Conservation (phyloP, 2,888 invertebrate species). For the Tenthredo notha region DNA sequence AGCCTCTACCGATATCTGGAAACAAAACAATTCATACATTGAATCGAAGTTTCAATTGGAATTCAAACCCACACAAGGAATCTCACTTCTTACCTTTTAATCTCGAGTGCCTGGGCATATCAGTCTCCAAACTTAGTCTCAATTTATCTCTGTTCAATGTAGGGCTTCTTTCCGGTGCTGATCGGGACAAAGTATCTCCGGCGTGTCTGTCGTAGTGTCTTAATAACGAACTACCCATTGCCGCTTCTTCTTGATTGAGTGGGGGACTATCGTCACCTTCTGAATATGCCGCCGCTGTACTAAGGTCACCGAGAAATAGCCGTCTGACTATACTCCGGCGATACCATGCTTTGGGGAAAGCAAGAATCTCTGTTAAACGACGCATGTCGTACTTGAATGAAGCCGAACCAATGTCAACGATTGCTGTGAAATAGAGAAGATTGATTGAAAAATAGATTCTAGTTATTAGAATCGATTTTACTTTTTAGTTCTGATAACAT, state of each 20-base stretch:
- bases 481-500: conserved; percentile 70
- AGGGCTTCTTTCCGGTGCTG: conserved; percentile 73
- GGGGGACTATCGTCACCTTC: conserved; percentile 76
- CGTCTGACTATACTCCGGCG: conserved; percentile 94
- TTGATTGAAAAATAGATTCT: background rate
- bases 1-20: conserved; percentile 80
- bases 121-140: conserved; percentile 81
- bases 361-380: conserved; percentile 96
- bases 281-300: conserved; percentile 79
- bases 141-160: conserved; percentile 81
- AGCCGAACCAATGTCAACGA: conserved; percentile 96
- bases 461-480: conserved; percentile 21
- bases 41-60: conserved; percentile 8
- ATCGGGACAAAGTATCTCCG: conserved; percentile 71
- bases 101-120: conserved; percentile 78
- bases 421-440: conserved; percentile 81
- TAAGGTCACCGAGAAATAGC: conserved; percentile 96
- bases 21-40: background rate
- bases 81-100: conserved; percentile 75
- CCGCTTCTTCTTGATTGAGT: conserved; percentile 73
- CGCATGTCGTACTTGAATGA: conserved; percentile 99
- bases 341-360: conserved; percentile 99
- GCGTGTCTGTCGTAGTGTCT: conserved; percentile 72
- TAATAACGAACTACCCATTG: conserved; percentile 73
- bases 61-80: conserved; percentile 13